A percentile compares a stretch with the other conserved stretches of the same genome.
These are phyloP conservation scores for Pangasianodon gigas DNA, from an alignment of 2,113 vertebrate genomes.

Conservation along the genomic window DNA sequence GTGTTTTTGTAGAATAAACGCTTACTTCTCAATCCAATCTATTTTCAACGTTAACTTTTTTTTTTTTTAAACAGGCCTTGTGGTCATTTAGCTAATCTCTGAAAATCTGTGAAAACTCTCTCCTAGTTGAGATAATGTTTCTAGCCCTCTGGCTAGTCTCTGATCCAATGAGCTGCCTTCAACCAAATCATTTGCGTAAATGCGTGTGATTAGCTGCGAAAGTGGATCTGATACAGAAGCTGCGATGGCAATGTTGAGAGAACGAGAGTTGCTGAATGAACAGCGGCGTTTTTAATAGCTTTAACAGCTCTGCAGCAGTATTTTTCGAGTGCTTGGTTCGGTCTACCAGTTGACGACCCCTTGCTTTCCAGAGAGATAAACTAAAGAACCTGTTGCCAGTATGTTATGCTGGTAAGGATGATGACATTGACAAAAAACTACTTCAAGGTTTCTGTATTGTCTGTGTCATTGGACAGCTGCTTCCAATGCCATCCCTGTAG, in stretches of 20 bases:
- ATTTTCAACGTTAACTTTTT: too few relatives aligned
- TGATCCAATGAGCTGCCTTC: neutral
- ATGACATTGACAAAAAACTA: neutral
- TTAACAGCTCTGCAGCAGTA: neutral
- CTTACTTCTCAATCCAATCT: too few relatives aligned
- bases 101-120: neutral
- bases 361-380: neutral
- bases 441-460: neutral
- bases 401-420: neutral
- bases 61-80: too few relatives aligned
- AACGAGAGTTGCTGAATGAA: neutral
- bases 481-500: slow-evolving; percentile 39
- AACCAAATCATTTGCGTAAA: neutral
- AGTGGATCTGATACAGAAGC: neutral
- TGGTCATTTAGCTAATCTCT: too few relatives aligned
- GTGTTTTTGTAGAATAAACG: too few relatives aligned
- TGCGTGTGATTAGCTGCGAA: neutral
- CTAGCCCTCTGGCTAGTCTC: neutral
- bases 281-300: neutral
- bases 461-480: slow-evolving; percentile 52
- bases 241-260: too few relatives aligned
- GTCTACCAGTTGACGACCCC: neutral
- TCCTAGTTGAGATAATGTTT: neutral
- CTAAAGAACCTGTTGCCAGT: neutral
- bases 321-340: neutral